Evolutionary conservation across 1,140 invertebrate genomes (phyloP), one percentile per base, ranked within the genome.

Genomic region (Pentalonia nigronervosa): DNA sequence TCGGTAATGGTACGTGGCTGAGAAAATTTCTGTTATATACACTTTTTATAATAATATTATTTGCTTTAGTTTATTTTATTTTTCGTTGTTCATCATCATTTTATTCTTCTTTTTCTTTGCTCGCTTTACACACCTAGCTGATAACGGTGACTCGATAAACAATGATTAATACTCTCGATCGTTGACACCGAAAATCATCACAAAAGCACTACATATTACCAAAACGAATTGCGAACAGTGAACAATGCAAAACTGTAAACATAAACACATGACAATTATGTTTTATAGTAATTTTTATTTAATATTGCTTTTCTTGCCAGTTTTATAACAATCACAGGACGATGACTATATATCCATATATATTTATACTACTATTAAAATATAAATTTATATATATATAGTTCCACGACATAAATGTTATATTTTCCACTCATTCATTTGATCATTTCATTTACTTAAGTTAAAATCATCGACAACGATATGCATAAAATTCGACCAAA

Each of bases 201-300:
- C 87, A 53, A 89, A 89, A 89, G 87, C 87, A 89, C 87, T 53
- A 89, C n/a, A n/a, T 48, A 36, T 36, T 89, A 89, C 87, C 87
- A 87, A 84, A 93, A 67, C 47, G 45, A 93, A 88, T 91, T 67
- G 53, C 41, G 17, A 91, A 91, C 90, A 91, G 53, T 21, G 56
- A 76, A 91, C 90, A 91, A 91, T 91, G 56, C 67, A 76, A 90
- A 88, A 67, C 93, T 91, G 56, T 93, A 91, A 91, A 53, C 67
- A 86, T 90, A 93, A 93, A 91, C 47, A 47, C 87, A 90, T 47
- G 25, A 76, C 76, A 36, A 91, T 93, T 67, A 93, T 88, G 48
- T 91, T 91, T 83, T 83, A 91, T 86, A 41, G 45, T 45, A 9
- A 30, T 81, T 45, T 41, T 88, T n/a, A 45, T 76, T 45, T 60